Evolutionary conservation across 2,888 invertebrate species (phyloP).

Genomic region (Cosmia trapezina): DNA sequence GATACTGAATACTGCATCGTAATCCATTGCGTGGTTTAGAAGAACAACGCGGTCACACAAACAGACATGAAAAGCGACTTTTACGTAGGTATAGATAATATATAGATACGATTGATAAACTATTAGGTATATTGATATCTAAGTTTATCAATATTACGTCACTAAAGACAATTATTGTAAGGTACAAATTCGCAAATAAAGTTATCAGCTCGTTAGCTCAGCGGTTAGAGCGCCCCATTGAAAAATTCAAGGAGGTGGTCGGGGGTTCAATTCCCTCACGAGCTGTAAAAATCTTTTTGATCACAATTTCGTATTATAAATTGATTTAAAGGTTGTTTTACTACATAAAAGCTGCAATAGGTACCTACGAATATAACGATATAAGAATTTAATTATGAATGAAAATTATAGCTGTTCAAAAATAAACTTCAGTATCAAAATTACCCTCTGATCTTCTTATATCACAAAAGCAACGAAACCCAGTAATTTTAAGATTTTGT

Average conservation of each 20-base stretch:
- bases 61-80: background rate
- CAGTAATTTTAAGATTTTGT: background rate
- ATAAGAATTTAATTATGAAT: background rate
- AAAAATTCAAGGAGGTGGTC: conserved; percentile 63
- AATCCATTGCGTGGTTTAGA: too few relatives aligned
- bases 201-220: conserved; percentile 68
- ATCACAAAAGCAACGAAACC: background rate
- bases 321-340: background rate
- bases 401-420: background rate
- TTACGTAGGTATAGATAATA: background rate
- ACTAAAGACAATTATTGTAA: background rate
- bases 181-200: background rate
- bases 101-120: background rate
- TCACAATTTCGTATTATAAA: background rate
- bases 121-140: background rate
- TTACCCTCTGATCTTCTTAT: too few relatives aligned
- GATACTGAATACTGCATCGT: too few relatives aligned
- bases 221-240: conserved; percentile 69
- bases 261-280: conserved; percentile 72
- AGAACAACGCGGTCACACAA: background rate
- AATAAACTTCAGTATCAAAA: too few relatives aligned
- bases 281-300: conserved; percentile 46
- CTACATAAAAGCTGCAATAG: background rate
- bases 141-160: background rate
- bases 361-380: background rate